Evolutionary conservation across 1,140 invertebrate species (phyloP), one percentile per base, ranked within the genome.

Genomic region (Colletes gigas): DNA sequence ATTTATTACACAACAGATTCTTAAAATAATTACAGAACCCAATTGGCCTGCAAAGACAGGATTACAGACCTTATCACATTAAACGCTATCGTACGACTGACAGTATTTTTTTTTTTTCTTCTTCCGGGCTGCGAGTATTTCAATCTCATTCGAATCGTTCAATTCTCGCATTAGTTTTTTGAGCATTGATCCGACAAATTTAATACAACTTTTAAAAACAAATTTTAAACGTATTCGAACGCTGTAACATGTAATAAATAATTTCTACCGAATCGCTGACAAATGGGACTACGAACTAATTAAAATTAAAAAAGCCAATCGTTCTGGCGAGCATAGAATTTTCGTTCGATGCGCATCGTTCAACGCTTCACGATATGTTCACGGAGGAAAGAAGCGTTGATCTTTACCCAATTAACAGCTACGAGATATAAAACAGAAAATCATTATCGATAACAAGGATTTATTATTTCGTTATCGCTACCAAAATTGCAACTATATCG

Each of bases 1-100:
- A 65, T 84, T 85, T 85, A 78, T 85, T 85, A 74, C 60, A 78
- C 67, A 78, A 85, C 70, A 79, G 55, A 62, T 19, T 68, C 57
- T 63, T 62, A 81, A 84, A 69, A 57, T 81, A 76, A 84, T 55
- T 69, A 71, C 55, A 57, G 17, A 52, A 80, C 44, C 57, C 30
- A 54, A 54, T 55, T n/a, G 50, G 3, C 54, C 72, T 62, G 74
- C 62, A 50, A 60, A 75, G 63, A 41, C 68, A 75, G 65, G 69
- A 62, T 80, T 60, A 39, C 70, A 84, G 41, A 76, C 15, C 41
- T 82, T 30, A 50, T 83, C 59, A 55, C 47, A 57, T 75, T 47
- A 60, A 59, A 79, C 62, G 59, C 44, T 54, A 9, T 82, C 44
- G n/a, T 21, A 59, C 55, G 55, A 71, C 41, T 50, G 14, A 62